Base-by-base conservation (phyloP, 2,113 vertebrate species). In the Camelus bactrianus region DNA sequence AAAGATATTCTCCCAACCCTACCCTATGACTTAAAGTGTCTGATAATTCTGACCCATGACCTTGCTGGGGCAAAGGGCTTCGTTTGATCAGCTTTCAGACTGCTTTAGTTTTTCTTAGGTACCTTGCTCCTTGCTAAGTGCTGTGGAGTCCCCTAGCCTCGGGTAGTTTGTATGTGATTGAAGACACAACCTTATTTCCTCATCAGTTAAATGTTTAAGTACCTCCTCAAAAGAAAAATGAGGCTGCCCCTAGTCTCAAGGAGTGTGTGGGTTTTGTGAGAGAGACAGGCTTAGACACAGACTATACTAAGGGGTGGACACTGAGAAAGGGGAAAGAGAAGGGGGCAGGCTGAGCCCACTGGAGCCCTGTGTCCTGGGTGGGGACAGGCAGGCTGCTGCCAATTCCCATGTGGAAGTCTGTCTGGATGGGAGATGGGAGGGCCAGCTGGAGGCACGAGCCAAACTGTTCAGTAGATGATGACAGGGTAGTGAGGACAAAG, bases 401-500 rank as follows among this genome's bases (percentile, higher is more conserved):
- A 14, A 6, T 6, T 30, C 24, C 67, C 48, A 0, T 8, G 1
- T n/a, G 56, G 54, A 38, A 30, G 19, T 62, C 72, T 54, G n/a
- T 38, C 60, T 65, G 48, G 83, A 30, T 52, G 5, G n/a, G 26
- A 62, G 35, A 26, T 22, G 20, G 65, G 26, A 58, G 73, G 14
- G 17, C 13, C 48, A 3, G 10, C 90, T 14, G 35, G 32, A 56
- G 30, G 46, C 52, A 58, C 42, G 83, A 20, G 10, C 67, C 50
- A 46, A 24, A 42, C 1, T 22, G 50, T 65, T 30, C 30, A 4
- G 0, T 15, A 26, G 50, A 22, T 0, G 0, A n/a, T 20, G 56
- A 85, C 14, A n/a, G 64, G 5, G 3, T 13, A 17, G 9, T 38
- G 56, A 26, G 70, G 56, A n/a, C 28, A 48, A 75, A 85, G 64